These are phyloP conservation scores for Calameuta filiformis DNA, from an alignment of 2,888 invertebrate genomes.

Conservation along the genomic window DNA sequence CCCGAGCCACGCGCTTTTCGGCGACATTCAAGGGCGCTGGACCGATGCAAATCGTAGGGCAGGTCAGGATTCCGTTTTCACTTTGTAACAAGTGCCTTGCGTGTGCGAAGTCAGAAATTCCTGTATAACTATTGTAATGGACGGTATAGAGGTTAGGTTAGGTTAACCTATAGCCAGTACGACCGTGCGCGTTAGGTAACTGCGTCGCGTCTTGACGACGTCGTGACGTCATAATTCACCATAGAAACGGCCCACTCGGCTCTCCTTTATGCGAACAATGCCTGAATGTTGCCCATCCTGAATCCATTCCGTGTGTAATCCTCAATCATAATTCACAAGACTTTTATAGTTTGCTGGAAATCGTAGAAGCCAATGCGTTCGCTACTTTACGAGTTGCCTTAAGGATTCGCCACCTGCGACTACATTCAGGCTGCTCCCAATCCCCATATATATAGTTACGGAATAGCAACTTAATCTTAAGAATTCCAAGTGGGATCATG, in stretches of 20 bases:
- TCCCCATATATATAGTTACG: background rate
- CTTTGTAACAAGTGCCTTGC: background rate
- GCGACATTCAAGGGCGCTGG: conserved; percentile 49
- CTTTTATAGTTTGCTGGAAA: conserved; percentile 50
- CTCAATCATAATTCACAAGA: conserved; percentile 41
- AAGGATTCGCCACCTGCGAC: conserved; percentile 34
- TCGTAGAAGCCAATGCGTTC: conserved; percentile 7
- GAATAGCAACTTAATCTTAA: background rate
- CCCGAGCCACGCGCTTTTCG: conserved; percentile 37
- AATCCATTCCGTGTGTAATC: background rate
- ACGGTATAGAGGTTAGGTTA: background rate
- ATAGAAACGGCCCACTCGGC: background rate
- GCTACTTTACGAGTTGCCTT: conserved; percentile 24
- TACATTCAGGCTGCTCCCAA: background rate
- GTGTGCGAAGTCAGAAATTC: background rate
- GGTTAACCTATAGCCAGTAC: background rate
- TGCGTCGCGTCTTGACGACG: background rate
- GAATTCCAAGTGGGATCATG: background rate
- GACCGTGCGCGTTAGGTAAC: background rate
- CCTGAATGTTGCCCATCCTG: background rate
- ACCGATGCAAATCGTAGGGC: conserved; percentile 54
- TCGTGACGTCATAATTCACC: background rate
- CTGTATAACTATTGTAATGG: background rate
- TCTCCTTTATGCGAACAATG: background rate
- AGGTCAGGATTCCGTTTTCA: conserved; percentile 34